These are phyloP conservation scores for Pammene fasciana DNA, from an alignment of 2,888 invertebrate species.

Conservation along the genomic window DNA sequence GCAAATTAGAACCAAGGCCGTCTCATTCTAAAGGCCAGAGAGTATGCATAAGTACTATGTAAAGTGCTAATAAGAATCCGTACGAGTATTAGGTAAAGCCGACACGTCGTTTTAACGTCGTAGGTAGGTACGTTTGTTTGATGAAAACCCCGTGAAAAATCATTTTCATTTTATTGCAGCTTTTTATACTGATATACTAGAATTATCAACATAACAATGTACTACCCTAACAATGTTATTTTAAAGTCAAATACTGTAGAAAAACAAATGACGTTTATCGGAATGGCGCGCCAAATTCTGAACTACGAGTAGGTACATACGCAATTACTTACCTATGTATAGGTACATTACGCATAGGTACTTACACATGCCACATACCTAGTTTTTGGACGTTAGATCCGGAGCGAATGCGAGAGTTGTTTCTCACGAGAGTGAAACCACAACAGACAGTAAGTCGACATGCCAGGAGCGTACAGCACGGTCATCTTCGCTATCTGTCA, in stretches of 20 bases:
- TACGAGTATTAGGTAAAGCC: neutral
- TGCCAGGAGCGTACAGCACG: conserved; percentile 39
- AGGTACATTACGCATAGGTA: neutral
- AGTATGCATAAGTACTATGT: conserved; percentile 11
- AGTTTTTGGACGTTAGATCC: neutral
- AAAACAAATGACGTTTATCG: conserved; percentile 40
- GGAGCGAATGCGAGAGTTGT: conserved; percentile 35
- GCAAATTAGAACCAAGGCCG: conserved; percentile 64
- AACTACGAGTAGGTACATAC: neutral
- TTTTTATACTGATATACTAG: neutral
- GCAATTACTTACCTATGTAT: conserved; percentile 2
- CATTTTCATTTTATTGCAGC: conserved; percentile 13
- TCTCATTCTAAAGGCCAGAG: conserved; percentile 33
- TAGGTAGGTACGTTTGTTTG: neutral
- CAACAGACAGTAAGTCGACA: conserved; percentile 36
- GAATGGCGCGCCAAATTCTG: conserved; percentile 24
- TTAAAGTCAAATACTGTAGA: conserved; percentile 31
- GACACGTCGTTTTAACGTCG: neutral
- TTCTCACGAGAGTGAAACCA: conserved; percentile 44
- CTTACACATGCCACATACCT: neutral
- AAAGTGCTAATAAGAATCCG: conserved; percentile 7
- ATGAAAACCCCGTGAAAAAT: neutral
- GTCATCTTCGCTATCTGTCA: conserved; percentile 44
- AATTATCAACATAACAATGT: conserved; percentile 15
- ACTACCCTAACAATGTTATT: conserved; percentile 34